Evolutionary conservation across 2,797 vertebrate genomes (phyloP).

Genomic region (Myotis planiceps): DNA sequence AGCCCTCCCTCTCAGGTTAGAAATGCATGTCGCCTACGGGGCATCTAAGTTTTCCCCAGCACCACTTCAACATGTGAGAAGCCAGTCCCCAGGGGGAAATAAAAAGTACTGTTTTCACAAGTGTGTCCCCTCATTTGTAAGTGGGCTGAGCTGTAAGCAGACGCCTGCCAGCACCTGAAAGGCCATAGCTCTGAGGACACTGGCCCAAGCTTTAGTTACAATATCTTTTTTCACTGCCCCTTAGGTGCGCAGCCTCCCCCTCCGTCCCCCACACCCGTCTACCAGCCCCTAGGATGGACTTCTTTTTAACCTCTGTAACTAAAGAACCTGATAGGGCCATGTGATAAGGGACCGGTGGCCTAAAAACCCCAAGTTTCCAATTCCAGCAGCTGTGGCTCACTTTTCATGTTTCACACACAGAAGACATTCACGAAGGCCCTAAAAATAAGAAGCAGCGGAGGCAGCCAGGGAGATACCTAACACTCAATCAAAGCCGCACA

Average conservation of each 20-base stretch:
- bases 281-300: background rate
- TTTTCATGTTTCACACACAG: constrained; percentile 81
- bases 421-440: constrained; percentile 81
- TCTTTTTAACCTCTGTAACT: constrained; percentile 68
- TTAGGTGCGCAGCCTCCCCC: background rate
- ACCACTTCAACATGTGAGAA: background rate
- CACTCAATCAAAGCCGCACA: constrained; percentile 80
- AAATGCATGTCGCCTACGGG: background rate
- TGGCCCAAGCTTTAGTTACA: constrained; percentile 62
- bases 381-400: constrained; percentile 64
- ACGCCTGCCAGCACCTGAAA: constrained; percentile 51
- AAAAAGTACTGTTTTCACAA: background rate
- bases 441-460: constrained; percentile 81
- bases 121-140: background rate
- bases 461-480: constrained; percentile 80
- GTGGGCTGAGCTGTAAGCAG: constrained; percentile 42
- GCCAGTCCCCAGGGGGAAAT: background rate
- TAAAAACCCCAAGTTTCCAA: constrained; percentile 75
- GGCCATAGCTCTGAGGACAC: constrained; percentile 41
- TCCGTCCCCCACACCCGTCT: background rate
- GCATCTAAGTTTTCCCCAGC: background rate
- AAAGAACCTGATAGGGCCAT: constrained; percentile 54
- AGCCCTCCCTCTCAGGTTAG: background rate
- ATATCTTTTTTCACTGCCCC: constrained; percentile 54
- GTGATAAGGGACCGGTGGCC: constrained; percentile 59